Conservation (phyloP, 92 coral and sea anemone genomes). For the Zoanthus gigantus region DNA sequence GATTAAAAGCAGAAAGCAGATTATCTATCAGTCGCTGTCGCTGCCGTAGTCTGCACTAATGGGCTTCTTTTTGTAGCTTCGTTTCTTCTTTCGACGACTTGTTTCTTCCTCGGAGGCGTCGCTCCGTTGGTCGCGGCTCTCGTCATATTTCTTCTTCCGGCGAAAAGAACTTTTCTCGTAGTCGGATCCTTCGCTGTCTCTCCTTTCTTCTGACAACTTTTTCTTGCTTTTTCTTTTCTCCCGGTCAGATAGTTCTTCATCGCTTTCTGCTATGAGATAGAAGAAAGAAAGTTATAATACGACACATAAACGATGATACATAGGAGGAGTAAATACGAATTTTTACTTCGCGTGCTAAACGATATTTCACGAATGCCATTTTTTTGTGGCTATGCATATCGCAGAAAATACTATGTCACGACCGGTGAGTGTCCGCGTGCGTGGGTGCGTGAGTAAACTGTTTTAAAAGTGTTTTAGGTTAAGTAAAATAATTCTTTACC, state of each 20-base stretch:
- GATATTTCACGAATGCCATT: too few species aligned
- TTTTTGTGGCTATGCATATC: too few species aligned
- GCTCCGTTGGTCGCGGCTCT: constrained; percentile 55
- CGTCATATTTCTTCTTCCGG: constrained; percentile 50
- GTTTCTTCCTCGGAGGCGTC: constrained; percentile 74
- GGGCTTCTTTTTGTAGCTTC: constrained; percentile 97
- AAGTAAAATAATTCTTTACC: too few species aligned
- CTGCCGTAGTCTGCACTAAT: constrained; percentile 95
- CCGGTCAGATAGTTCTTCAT: constrained; percentile 48
- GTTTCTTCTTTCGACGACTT: constrained; percentile 78
- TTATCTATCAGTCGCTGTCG: constrained; percentile 72
- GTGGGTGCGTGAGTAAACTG: too few species aligned
- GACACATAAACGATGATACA: too few species aligned
- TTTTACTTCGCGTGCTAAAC: too few species aligned
- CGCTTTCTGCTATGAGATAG: constrained; percentile 62
- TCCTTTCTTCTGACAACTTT: constrained; percentile 56
- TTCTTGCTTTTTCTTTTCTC: constrained; percentile 68
- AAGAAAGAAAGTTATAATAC: not conserved
- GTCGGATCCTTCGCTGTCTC: constrained; percentile 77
- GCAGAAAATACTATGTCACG: too few species aligned
- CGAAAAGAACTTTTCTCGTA: constrained; percentile 72
- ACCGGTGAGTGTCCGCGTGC: too few species aligned
- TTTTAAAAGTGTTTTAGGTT: too few species aligned
- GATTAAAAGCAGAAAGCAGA: too few species aligned
- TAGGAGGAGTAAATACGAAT: too few species aligned